phyloP scores from a whole-genome alignment of 2,113 vertebrate genomes.

The Hipposideros armiger region DNA sequence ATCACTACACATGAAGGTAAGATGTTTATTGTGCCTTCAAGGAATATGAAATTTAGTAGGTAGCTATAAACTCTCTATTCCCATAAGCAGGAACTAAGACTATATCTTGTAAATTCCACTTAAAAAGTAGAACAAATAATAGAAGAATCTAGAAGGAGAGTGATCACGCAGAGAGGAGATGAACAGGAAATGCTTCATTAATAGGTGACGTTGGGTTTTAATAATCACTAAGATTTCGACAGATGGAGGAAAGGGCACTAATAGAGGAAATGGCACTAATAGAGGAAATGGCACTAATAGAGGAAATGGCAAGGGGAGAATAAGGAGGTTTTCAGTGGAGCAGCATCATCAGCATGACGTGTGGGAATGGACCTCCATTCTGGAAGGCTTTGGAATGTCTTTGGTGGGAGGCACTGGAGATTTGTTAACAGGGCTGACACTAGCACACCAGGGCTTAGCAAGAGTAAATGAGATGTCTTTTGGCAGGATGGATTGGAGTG shows the following conservation, averaged over 20 bases:
- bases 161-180: background rate
- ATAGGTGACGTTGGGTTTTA: background rate
- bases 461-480: background rate
- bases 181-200: background rate
- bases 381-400: background rate
- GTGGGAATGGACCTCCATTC: background rate
- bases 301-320: conserved; percentile 1
- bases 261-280: conserved; percentile 10
- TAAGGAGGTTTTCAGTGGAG: background rate
- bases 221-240: background rate
- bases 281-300: background rate
- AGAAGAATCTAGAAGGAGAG: background rate
- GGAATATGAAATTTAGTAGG: conserved; percentile 24
- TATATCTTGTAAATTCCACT: background rate
- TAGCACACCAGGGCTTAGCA: background rate
- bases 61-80: background rate
- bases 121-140: background rate
- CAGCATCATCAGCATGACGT: background rate
- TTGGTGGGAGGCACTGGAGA: background rate
- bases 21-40: background rate
- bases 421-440: background rate
- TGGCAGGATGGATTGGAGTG: background rate
- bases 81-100: background rate
- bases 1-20: background rate
- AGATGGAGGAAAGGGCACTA: background rate